Conservation (phyloP, 1,140 invertebrate species). For the Callitettix versicolor region DNA sequence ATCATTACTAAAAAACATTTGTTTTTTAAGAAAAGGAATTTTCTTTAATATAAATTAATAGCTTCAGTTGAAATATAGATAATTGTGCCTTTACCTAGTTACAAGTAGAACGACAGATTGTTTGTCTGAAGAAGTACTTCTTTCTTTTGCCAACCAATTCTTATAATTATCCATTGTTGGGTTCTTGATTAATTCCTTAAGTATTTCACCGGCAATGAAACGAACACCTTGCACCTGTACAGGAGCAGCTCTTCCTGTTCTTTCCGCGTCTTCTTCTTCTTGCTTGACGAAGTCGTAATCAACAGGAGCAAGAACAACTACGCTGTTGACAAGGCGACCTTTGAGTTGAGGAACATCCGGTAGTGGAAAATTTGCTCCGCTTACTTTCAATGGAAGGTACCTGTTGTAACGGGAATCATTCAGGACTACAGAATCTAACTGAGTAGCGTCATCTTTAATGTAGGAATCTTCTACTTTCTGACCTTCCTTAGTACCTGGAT, state of each 20-base stretch:
- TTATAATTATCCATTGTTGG: slow-evolving; percentile 52
- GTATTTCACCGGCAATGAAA: slow-evolving; percentile 49
- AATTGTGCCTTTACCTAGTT: slow-evolving; percentile 60
- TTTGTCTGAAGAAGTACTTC: slow-evolving; percentile 51
- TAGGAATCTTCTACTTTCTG: slow-evolving; percentile 58
- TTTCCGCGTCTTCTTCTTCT: slow-evolving; percentile 27
- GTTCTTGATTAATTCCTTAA: slow-evolving; percentile 62
- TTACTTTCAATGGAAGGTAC: slow-evolving; percentile 71
- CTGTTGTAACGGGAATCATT: slow-evolving; percentile 65
- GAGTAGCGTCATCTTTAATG: slow-evolving; percentile 57
- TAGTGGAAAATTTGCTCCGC: slow-evolving; percentile 69
- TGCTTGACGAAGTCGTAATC: slow-evolving; percentile 46
- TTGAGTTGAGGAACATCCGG: slow-evolving; percentile 59
- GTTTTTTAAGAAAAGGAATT: too few relatives aligned
- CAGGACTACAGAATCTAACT: slow-evolving; percentile 58
- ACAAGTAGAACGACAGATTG: slow-evolving; percentile 71
- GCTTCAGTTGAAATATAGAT: too few relatives aligned
- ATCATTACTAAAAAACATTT: too few relatives aligned
- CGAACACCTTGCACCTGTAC: slow-evolving; percentile 37
- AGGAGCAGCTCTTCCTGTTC: slow-evolving; percentile 27
- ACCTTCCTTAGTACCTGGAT: slow-evolving; percentile 60
- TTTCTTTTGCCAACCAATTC: slow-evolving; percentile 66
- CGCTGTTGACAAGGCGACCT: slow-evolving; percentile 63
- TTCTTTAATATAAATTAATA: too few relatives aligned
- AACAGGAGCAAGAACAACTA: slow-evolving; percentile 70